phyloP scores from a whole-genome alignment of 2,113 vertebrate species.

The Equus przewalskii region DNA sequence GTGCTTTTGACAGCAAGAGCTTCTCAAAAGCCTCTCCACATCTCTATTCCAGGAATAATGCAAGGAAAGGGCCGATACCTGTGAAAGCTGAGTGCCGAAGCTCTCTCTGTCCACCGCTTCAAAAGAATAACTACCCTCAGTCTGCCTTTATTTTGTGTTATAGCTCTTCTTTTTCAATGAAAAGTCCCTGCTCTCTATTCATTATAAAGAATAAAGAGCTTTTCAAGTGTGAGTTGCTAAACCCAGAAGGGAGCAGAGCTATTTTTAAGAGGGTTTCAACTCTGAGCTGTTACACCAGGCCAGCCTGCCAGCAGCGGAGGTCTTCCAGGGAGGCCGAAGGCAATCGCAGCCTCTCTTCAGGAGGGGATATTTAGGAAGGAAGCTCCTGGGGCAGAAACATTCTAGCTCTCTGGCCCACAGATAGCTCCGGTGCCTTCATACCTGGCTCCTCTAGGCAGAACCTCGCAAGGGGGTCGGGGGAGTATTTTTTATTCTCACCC shows the following conservation, averaged over 20 bases:
- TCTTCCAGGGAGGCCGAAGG: conserved; percentile 68
- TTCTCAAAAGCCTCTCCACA: conserved; percentile 15
- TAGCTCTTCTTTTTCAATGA: conserved; percentile 77
- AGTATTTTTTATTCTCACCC: conserved; percentile 64
- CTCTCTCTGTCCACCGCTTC: conserved; percentile 72
- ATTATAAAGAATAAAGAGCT: conserved; percentile 82
- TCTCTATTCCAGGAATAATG: conserved; percentile 73
- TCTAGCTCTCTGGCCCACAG: conserved; percentile 47
- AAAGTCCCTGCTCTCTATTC: conserved; percentile 78
- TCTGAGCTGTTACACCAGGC: conserved; percentile 67
- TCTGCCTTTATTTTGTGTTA: conserved; percentile 73
- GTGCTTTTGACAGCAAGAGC: conserved; percentile 59
- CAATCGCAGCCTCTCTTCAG: conserved; percentile 32
- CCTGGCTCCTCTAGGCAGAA: conserved; percentile 51
- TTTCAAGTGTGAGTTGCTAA: conserved; percentile 81
- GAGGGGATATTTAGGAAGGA: conserved; percentile 61
- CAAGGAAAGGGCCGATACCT: conserved; percentile 59
- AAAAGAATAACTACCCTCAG: conserved; percentile 69
- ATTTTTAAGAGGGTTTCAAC: conserved; percentile 82
- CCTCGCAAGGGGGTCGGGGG: neutral
- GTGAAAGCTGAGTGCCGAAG: conserved; percentile 62
- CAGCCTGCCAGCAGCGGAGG: conserved; percentile 71
- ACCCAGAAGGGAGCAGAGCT: conserved; percentile 81
- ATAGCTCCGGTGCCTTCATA: conserved; percentile 42
- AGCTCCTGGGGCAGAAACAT: conserved; percentile 50